phyloP scores from a whole-genome alignment of 2,113 vertebrate species.

The Trematomus loennbergii region DNA sequence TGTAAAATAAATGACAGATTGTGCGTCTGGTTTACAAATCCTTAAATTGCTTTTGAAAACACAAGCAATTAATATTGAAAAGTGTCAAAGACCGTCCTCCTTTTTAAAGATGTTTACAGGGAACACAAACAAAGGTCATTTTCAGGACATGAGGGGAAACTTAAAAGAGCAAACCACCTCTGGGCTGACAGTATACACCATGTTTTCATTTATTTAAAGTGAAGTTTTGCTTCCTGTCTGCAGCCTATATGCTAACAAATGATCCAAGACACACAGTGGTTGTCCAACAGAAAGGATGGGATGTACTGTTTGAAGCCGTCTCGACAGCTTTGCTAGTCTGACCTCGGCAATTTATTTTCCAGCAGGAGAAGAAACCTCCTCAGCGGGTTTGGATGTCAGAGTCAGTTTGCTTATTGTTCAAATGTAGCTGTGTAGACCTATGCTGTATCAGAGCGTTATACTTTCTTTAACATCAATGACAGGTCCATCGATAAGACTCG shows the following conservation, averaged over 20 bases:
- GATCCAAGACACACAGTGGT: slow-evolving; percentile 37
- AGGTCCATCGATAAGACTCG: slow-evolving; percentile 47
- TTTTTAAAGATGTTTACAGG: not conserved
- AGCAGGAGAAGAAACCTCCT: slow-evolving; percentile 46
- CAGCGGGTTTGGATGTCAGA: slow-evolving; percentile 35
- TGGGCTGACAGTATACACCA: not conserved
- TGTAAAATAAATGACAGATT: slow-evolving; percentile 27
- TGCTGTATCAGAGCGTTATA: slow-evolving; percentile 33
- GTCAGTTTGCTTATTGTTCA: slow-evolving; percentile 43
- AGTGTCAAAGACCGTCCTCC: not conserved
- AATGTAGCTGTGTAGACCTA: slow-evolving; percentile 13
- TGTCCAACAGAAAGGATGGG: slow-evolving; percentile 54
- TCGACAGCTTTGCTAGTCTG: slow-evolving; percentile 32
- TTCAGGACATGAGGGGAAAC: not conserved
- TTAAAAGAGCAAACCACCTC: not conserved
- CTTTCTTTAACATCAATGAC: slow-evolving; percentile 40
- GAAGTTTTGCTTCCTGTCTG: slow-evolving; percentile 23
- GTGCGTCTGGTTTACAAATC: slow-evolving; percentile 21
- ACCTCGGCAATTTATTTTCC: slow-evolving; percentile 44
- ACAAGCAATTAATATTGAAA: not conserved
- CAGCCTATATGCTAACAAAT: slow-evolving; percentile 8
- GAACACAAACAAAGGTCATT: not conserved
- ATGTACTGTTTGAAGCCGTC: slow-evolving; percentile 28
- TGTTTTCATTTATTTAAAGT: slow-evolving; percentile 30
- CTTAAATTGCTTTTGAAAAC: slow-evolving; percentile 2